Conservation (phyloP, 2,113 vertebrate species). For the Smithornis capensis region DNA sequence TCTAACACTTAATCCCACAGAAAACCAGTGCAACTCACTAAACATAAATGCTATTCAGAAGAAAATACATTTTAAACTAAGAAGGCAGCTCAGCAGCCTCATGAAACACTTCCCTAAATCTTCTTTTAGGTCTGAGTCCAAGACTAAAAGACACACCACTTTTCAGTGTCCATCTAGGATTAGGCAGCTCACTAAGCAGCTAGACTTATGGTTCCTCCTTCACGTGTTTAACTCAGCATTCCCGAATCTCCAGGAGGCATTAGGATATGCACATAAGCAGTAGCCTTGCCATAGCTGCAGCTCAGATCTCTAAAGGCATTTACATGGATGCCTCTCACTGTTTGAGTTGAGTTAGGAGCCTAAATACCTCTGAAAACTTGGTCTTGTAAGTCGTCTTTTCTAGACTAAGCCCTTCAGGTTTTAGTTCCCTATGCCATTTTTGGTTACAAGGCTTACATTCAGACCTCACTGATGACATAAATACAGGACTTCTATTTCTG, state of each 20-base stretch:
- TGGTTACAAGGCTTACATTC: not conserved
- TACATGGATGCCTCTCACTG: not conserved
- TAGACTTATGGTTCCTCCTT: not conserved
- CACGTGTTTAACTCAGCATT: not conserved
- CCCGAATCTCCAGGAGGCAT: not conserved
- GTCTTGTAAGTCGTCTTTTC: not conserved
- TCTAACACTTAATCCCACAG: not conserved
- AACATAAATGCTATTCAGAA: not conserved
- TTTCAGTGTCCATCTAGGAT: not conserved
- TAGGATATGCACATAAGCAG: not conserved
- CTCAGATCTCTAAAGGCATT: not conserved
- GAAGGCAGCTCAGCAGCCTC: not conserved
- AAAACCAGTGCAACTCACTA: not conserved
- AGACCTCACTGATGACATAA: not conserved
- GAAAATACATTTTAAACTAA: not conserved
- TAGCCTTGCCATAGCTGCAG: not conserved
- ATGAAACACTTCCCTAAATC: not conserved
- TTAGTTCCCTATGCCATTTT: not conserved
- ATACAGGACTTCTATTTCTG: conserved; percentile 16
- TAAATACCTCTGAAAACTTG: not conserved
- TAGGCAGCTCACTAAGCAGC: not conserved
- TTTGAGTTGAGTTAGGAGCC: not conserved
- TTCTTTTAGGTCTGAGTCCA: not conserved
- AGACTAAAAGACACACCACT: not conserved
- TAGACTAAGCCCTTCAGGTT: not conserved